A percentile compares a stretch with the other conserved stretches of the same genome.
These are phyloP conservation scores for Nezara viridula DNA, from an alignment of 2,888 invertebrate species.

Conservation along the genomic window DNA sequence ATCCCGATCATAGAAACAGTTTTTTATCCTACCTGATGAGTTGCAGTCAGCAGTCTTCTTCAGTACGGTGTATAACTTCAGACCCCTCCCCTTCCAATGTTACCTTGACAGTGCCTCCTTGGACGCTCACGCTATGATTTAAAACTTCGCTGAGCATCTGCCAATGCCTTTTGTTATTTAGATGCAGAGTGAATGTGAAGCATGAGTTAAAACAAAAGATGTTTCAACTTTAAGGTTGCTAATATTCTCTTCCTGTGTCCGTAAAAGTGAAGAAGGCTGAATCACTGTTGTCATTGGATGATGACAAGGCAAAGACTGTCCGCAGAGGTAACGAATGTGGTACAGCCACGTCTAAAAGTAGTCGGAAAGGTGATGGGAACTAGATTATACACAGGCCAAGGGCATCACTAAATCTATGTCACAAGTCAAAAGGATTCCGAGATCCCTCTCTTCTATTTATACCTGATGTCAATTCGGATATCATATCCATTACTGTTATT, in stretches of 20 bases:
- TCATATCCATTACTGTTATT: not conserved
- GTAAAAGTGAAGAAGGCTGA: not conserved
- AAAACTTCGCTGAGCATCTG: not conserved
- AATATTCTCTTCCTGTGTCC: not conserved
- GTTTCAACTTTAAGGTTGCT: not conserved
- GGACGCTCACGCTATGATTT: not conserved
- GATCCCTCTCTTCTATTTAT: not conserved
- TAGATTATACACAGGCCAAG: constrained; percentile 4
- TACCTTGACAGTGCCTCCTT: not conserved
- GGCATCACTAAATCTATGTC: not conserved
- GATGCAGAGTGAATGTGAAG: not conserved
- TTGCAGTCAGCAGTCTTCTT: no score
- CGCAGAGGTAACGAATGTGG: not conserved
- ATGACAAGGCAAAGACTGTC: not conserved
- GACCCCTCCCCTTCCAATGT: no score
- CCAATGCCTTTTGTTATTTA: not conserved
- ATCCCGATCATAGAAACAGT: no score
- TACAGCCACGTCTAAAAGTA: not conserved
- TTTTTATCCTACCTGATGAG: no score
- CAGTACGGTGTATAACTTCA: no score
- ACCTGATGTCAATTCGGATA: not conserved
- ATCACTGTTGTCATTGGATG: constrained; percentile 2
- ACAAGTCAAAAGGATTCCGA: not conserved
- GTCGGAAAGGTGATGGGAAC: not conserved
- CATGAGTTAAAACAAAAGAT: not conserved